phyloP scores from a whole-genome alignment of 2,113 vertebrate species.

The Cynoglossus semilaevis region DNA sequence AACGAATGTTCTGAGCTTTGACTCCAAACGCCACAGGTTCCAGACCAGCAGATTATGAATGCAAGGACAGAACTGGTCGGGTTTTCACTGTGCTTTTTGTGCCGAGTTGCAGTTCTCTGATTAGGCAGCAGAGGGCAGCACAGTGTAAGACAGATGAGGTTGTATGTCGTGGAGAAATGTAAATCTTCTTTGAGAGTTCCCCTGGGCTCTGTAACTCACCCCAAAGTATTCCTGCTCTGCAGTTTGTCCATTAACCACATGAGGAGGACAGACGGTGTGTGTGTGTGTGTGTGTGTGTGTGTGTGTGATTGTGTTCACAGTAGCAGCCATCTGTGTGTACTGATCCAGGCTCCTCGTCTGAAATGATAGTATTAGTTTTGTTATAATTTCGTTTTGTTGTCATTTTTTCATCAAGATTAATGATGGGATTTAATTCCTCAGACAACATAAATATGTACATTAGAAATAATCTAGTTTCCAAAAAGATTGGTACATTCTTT shows the following conservation, averaged over 20 bases:
- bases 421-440: too few relatives aligned
- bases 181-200: conserved; percentile 40
- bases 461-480: too few relatives aligned
- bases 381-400: too few relatives aligned
- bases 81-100: neutral
- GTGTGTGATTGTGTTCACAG: neutral
- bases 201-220: conserved; percentile 51
- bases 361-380: conserved; percentile 42
- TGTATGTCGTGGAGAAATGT: conserved; percentile 10
- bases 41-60: conserved; percentile 9
- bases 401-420: too few relatives aligned
- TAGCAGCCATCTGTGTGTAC: too few relatives aligned
- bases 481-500: too few relatives aligned
- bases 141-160: neutral
- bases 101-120: conserved; percentile 28
- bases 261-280: conserved; percentile 32
- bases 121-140: conserved; percentile 60
- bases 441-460: too few relatives aligned
- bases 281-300: conserved; percentile 7
- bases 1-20: too few relatives aligned
- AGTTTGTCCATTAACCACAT: conserved; percentile 51
- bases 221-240: conserved; percentile 54
- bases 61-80: neutral
- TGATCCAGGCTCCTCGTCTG: too few relatives aligned
- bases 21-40: neutral